Base-by-base conservation (phyloP, 2,888 invertebrate genomes). In the Ashinkailepas kermadecensis region DNA sequence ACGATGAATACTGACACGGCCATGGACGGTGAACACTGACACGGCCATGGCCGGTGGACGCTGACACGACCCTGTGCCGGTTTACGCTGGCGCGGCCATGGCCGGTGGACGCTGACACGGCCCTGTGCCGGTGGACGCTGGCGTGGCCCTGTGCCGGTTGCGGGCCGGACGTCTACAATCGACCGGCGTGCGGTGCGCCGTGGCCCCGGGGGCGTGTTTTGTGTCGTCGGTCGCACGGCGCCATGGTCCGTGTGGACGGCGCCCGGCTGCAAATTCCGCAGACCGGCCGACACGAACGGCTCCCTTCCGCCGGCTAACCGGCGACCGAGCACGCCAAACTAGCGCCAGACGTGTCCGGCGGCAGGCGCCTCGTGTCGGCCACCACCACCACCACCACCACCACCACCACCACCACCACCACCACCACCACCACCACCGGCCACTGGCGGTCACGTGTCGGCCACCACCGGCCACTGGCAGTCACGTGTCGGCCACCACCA, bases 241-340 rank as follows among this genome's bases (percentile, higher is more conserved):
- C 12, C 65, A 23, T 23, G 65, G 65, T n/a, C 65, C 65, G 65
- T 65, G 65, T 65, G n/a, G n/a, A 23, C 65, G 39, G 39, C 23
- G 65, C n/a, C 23, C 23, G 65, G 23, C 65, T 23, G n/a, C 65
- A 23, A 65, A 65, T 65, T 65, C 23, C 23, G 10, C 10, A 15
- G 21, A 8, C 74, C 54, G 74, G 7, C 54, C 18, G 54, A 12
- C 74, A 9, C 11, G 15, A 3, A 74, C 13, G 74, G 74, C 39
- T 18, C 54, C 74, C 15, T 54, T 54, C 74, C 74, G 74, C 74
- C 74, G 74, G 15, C 15, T 54, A 54, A 74, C 74, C 54, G 74
- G 54, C 74, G 54, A 54, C 74, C 74, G 74, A 74, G 74, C 74
- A 54, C 54, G 25, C 13, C 74, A 18, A 74, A 54, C 54, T 74